These are phyloP conservation scores for Poeciliopsis gracilis DNA, from an alignment of 2,797 vertebrate genomes.

Conservation along the genomic window DNA sequence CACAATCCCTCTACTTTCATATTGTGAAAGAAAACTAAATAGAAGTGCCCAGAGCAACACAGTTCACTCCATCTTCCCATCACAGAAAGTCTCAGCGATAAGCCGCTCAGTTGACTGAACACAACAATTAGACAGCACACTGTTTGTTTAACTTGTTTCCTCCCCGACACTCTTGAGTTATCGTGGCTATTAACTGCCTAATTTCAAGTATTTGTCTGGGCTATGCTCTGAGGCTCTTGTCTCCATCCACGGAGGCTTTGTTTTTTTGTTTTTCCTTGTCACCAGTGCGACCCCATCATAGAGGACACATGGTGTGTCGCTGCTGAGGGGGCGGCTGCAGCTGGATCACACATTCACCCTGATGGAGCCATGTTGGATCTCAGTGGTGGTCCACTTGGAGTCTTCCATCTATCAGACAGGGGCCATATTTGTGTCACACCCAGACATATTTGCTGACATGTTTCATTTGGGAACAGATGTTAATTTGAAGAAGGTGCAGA, in stretches of 20 bases:
- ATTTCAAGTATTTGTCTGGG: conserved; percentile 90
- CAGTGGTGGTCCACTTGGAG: conserved; percentile 81
- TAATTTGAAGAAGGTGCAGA: conserved; percentile 70
- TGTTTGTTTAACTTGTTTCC: conserved; percentile 92
- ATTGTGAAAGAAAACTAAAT: conserved; percentile 38
- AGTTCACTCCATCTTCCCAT: conserved; percentile 55
- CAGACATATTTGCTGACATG: conserved; percentile 77
- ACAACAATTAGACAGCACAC: conserved; percentile 92
- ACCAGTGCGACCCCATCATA: conserved; percentile 57
- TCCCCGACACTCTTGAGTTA: conserved; percentile 90
- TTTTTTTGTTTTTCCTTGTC: conserved; percentile 50
- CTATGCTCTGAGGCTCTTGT: conserved; percentile 75
- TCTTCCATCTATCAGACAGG: conserved; percentile 80
- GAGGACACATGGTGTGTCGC: conserved; percentile 70
- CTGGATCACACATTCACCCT: conserved; percentile 72
- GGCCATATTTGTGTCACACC: conserved; percentile 77
- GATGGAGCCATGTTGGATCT: conserved; percentile 81
- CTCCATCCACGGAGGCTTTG: conserved; percentile 79
- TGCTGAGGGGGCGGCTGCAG: conserved; percentile 73
- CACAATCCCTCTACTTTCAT: conserved; percentile 14
- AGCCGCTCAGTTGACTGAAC: conserved; percentile 87
- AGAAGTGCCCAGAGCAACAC: conserved; percentile 56
- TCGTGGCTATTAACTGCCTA: conserved; percentile 90
- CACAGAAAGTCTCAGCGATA: conserved; percentile 71
- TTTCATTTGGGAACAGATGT: conserved; percentile 78